Base-by-base conservation (phyloP, 2,797 vertebrate genomes). In the Dromococcyx pavoninus region DNA sequence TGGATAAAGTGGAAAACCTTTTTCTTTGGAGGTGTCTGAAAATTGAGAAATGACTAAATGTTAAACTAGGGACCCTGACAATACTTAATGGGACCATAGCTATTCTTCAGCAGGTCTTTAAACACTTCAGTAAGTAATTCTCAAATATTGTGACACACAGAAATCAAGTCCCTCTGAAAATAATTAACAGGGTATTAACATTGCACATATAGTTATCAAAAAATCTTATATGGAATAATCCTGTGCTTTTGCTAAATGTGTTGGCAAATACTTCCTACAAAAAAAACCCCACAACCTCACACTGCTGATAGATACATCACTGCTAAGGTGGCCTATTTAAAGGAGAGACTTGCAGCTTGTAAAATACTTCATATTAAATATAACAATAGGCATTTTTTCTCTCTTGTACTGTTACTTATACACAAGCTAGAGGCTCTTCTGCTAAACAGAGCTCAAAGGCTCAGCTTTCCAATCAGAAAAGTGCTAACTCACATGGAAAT, bases 1-100 rank as follows among this genome's bases (percentile, higher is more conserved):
- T 17, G 74, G 94, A 85, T 96, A 82, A 93, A 65, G 71, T 71
- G 41, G 76, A 80, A 82, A 28, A 4, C 7, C 13, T 41, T 44
- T 83, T 70, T 81, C n/a, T 80, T 14, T 90, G 74, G 91, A 94
- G 66, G 13, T 60, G 60, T 81, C 89, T 93, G 64, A 94, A 94
- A 95, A 35, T 90, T 90, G 82, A 73, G 86, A 90, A 84, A 86
- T 87, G 70, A 23, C 12, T 91, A 73, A 94, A 93, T 61, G 79
- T 91, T 95, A 67, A 93, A 61, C 87, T 56, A 41, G 44, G 27
- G 51, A 92, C 30, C 19, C 21, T 88, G 56, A 30, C 30, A 84
- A 32, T 84, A n/a, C 73, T 82, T 79, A 72, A 79, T 86, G 48
- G 79, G 65, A 48, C 22, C n/a, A 66, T 46, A 60, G 35, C 73